A percentile compares a stretch with the other conserved stretches of the same genome.
Evolutionary conservation across 2,888 invertebrate genomes (phyloP).

Genomic region (Dendrolimus houi): DNA sequence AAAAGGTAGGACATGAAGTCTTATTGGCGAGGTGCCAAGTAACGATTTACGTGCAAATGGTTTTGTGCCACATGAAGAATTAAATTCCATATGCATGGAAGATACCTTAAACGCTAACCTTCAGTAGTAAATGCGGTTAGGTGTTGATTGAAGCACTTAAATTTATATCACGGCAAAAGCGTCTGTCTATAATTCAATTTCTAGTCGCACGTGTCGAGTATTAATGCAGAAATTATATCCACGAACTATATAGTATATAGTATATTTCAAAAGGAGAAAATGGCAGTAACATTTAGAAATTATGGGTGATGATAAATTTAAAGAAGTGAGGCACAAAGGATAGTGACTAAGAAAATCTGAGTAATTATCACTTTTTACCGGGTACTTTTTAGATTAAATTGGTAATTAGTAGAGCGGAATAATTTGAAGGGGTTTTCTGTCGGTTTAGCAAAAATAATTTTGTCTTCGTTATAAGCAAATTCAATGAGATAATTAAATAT

Average conservation of each 20-base stretch:
- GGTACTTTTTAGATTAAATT: background rate
- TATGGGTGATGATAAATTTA: background rate
- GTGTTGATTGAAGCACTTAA: background rate
- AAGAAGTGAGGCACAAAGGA: background rate
- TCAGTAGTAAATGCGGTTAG: background rate
- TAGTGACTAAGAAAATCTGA: background rate
- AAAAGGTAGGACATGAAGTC: constrained; percentile 23
- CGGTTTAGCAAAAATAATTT: too few species aligned
- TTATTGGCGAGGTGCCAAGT: constrained; percentile 18
- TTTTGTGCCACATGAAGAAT: background rate
- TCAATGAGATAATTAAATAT: too few species aligned
- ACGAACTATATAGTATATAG: too few species aligned
- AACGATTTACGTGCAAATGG: too few species aligned
- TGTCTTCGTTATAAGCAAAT: too few species aligned
- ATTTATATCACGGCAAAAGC: background rate
- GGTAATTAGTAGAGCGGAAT: background rate
- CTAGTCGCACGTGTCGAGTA: too few species aligned
- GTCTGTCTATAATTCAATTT: background rate
- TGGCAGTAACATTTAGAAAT: background rate
- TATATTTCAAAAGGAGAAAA: background rate
- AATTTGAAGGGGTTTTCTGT: background rate
- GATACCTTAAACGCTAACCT: background rate
- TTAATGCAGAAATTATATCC: too few species aligned
- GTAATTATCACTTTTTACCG: background rate
- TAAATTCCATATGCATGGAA: background rate